phyloP scores from a whole-genome alignment of 2,113 vertebrate genomes.

The Rafetus swinhoei region DNA sequence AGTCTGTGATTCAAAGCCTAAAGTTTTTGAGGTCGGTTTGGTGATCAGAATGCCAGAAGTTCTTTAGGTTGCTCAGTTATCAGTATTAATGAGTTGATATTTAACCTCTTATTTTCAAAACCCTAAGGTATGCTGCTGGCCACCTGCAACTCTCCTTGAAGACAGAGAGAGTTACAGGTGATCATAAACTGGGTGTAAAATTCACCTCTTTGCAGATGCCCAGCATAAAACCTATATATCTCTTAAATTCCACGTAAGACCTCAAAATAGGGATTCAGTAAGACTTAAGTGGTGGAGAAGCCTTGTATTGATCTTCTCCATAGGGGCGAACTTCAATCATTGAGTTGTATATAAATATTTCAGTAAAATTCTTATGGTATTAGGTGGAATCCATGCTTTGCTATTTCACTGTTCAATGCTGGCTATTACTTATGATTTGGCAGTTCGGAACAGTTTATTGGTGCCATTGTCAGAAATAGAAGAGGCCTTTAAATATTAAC shows the following conservation, averaged over 20 bases:
- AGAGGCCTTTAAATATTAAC: not conserved
- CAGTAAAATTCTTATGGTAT: not conserved
- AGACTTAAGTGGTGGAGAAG: constrained; percentile 2
- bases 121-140: not conserved
- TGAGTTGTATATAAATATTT: not conserved
- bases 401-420: not conserved
- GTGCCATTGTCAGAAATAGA: not conserved
- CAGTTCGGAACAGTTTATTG: not conserved
- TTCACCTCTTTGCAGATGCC: accelerated
- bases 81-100: not conserved
- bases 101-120: not conserved
- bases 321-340: not conserved
- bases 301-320: not conserved
- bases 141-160: not conserved
- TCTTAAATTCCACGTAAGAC: not conserved
- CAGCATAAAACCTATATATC: not conserved
- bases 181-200: not conserved
- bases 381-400: not conserved
- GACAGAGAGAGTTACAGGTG: not conserved
- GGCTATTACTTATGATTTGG: not conserved
- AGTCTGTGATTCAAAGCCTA: not conserved
- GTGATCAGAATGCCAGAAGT: not conserved
- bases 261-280: constrained; percentile 6
- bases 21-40: not conserved
- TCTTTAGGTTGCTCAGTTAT: not conserved